Base-by-base conservation (phyloP, 1,140 invertebrate species). In the Trypoxylus dichotomus region DNA sequence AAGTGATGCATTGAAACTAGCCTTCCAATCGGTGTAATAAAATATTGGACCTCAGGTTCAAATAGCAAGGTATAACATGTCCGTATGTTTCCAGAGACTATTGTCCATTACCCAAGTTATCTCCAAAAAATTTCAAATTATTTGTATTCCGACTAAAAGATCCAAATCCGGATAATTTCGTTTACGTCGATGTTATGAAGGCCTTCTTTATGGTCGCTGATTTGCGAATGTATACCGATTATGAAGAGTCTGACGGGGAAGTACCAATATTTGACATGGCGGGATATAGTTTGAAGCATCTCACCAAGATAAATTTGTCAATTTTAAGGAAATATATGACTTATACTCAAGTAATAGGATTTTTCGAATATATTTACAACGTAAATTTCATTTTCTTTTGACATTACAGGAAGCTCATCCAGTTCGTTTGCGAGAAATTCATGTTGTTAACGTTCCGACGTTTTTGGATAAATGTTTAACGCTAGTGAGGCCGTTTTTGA, bases 181-280 rank as follows among this genome's bases (percentile, higher is more conserved):
- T 90, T 81, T 92, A 93, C 81, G 88, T 90, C 47, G 91, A 93
- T 78, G 87, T 88, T 1, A 87, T 93, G 15, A 93, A 93, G 85
- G 87, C 92, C 1, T 90, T 93, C 83, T 89, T 91, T 79, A 93
- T 93, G 91, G 85, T 92, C 8, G 89, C 92, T 11, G 93, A 94
- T 82, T 89, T 89, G 1, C 88, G 91, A 75, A 88, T 93, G 43
- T 88, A 87, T 37, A 82, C 84, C 1, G 90, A 89, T 73, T 86
- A 87, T 11, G 87, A 88, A 19, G 83, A 86, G 13, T 86, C 88
- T 7, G 88, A 88, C 2, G 92, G 92, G 3, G 92, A 93, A 81
- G 88, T 93, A 77, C 91, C 92, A 24, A 89, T 94, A 19, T 93
- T 93, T 73, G 92, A 94, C 81, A 90, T 92, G 85, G 84, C 87